These are phyloP conservation scores for Delphinus delphis DNA, from an alignment of 2,113 vertebrate genomes.

Conservation along the genomic window DNA sequence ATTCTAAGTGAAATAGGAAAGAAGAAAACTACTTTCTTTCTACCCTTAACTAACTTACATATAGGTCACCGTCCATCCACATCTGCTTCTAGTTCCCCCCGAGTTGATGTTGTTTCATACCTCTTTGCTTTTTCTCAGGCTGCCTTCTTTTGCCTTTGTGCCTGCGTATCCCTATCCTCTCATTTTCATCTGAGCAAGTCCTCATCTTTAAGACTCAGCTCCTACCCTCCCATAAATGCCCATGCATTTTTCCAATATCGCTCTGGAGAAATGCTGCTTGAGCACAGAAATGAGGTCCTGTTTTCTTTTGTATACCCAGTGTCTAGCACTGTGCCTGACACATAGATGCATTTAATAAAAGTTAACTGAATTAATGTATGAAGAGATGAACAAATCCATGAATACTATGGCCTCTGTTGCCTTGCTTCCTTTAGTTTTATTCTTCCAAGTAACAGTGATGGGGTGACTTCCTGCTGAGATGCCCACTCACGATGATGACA, in stretches of 20 bases:
- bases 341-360: neutral
- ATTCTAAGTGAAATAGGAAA: neutral
- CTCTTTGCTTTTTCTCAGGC: neutral
- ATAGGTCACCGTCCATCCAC: neutral
- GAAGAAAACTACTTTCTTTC: neutral
- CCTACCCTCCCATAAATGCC: neutral
- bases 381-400: neutral
- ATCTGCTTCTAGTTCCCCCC: neutral
- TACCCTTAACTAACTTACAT: neutral
- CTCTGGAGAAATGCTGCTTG: neutral
- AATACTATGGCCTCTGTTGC: neutral
- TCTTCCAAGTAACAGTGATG: neutral
- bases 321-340: neutral
- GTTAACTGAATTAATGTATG: neutral
- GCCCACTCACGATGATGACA: neutral
- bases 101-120: neutral
- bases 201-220: neutral
- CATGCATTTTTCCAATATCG: neutral
- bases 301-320: neutral
- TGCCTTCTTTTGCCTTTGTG: neutral
- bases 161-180: neutral
- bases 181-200: neutral
- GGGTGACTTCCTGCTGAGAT: conserved; percentile 27
- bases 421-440: neutral
- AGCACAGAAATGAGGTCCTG: neutral